Conservation (phyloP, 2,888 invertebrate species). For the Drosophila sordidapex region DNA sequence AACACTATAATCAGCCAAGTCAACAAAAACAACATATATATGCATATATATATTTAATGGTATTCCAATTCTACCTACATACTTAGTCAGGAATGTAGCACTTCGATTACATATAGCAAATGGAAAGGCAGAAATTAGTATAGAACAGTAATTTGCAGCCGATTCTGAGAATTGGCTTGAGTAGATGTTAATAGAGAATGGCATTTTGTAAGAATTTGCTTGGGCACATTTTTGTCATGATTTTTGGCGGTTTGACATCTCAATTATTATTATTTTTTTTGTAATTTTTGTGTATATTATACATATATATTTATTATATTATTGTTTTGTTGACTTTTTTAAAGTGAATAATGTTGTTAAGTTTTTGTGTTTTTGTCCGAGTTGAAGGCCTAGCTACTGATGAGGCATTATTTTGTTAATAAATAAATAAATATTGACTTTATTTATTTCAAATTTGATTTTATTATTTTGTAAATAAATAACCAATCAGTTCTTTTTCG, state of each 20-base stretch:
- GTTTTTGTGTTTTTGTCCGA: neutral
- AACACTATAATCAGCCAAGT: constrained; percentile 49
- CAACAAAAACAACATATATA: constrained; percentile 30
- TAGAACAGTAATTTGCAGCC: neutral
- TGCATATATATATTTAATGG: neutral
- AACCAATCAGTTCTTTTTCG: neutral
- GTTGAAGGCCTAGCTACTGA: neutral
- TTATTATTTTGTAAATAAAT: neutral
- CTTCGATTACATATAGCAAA: constrained; percentile 6
- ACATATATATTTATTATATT: neutral
- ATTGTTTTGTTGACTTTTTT: neutral
- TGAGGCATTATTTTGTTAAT: neutral
- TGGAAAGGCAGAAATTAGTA: constrained; percentile 1
- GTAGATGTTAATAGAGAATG: neutral
- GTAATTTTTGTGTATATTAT: neutral
- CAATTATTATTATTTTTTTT: neutral
- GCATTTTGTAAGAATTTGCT: neutral
- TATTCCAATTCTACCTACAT: constrained; percentile 20
- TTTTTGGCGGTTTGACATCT: neutral
- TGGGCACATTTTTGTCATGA: neutral
- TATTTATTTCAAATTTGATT: neutral
- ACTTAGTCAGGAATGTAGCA: constrained; percentile 22
- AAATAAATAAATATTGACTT: neutral
- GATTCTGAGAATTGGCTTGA: neutral
- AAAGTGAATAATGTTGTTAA: neutral